Evolutionary conservation across 2,888 invertebrate genomes (phyloP).

Genomic region (Caenorhabditis japonica): DNA sequence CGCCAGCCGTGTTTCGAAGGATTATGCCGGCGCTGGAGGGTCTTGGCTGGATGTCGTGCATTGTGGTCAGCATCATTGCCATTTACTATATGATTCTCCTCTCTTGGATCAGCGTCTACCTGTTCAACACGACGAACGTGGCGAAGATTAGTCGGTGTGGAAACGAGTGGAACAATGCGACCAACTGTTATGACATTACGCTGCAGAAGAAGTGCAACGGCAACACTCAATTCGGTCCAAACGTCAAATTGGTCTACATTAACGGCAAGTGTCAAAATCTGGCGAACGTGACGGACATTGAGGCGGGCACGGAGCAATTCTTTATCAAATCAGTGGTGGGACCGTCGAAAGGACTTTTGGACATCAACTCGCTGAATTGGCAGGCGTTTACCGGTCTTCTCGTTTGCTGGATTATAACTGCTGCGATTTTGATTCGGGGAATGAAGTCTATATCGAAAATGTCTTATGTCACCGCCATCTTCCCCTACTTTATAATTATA

Average conservation of each 20-base stretch:
- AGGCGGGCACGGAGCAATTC: slow-evolving; percentile 9
- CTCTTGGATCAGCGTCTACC: slow-evolving; percentile 68
- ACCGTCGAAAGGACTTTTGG: slow-evolving; percentile 57
- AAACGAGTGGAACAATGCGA: slow-evolving; percentile 47
- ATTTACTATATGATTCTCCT: slow-evolving; percentile 73
- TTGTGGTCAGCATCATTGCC: slow-evolving; percentile 86
- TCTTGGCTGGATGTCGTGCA: slow-evolving; percentile 91
- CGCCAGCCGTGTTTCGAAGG: slow-evolving; percentile 30
- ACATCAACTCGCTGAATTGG: slow-evolving; percentile 64
- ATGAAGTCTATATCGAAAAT: slow-evolving; percentile 64
- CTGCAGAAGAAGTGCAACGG: slow-evolving; percentile 7
- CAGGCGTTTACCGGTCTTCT: slow-evolving; percentile 41
- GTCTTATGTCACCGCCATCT: slow-evolving; percentile 46
- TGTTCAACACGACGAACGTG: slow-evolving; percentile 23
- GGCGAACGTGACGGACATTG: not conserved
- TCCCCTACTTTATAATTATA: slow-evolving; percentile 52
- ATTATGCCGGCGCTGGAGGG: slow-evolving; percentile 77
- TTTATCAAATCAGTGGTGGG: slow-evolving; percentile 64
- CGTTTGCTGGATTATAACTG: slow-evolving; percentile 61
- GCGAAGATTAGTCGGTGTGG: slow-evolving; percentile 28
- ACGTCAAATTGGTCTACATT: slow-evolving; percentile 1
- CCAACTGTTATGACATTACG: slow-evolving; percentile 10
- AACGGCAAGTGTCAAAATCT: slow-evolving; percentile 13
- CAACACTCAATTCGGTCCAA: not conserved
- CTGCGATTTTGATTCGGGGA: slow-evolving; percentile 65